A percentile compares a stretch with the other conserved stretches of the same genome.
Evolutionary conservation across 2,797 vertebrate genomes (phyloP).

Genomic region (Zenarchopterus dispar): DNA sequence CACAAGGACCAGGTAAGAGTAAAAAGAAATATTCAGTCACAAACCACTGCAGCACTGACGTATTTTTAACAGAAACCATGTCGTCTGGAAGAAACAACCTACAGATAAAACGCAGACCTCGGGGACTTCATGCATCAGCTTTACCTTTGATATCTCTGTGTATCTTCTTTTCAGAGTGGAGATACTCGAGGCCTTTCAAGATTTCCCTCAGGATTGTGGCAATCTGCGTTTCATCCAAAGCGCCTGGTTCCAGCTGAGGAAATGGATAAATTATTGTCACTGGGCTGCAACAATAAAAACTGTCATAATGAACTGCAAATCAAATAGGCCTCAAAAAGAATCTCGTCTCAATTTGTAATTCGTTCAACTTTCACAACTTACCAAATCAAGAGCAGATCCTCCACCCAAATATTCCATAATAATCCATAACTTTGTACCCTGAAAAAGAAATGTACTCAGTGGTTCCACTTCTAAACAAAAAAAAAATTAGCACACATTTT

Average conservation of each 20-base stretch:
- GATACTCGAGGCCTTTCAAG: conserved; percentile 95
- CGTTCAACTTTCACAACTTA: conserved; percentile 74
- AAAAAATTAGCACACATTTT: no score
- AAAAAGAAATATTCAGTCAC: neutral
- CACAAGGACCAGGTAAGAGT: no score
- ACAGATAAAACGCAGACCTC: conserved; percentile 3
- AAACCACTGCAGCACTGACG: neutral
- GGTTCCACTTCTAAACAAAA: no score
- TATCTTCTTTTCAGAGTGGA: conserved; percentile 99
- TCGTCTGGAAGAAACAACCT: neutral
- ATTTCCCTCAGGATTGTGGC: conserved; percentile 97
- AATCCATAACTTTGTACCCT: conserved; percentile 99
- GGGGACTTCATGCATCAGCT: neutral
- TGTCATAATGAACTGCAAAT: neutral
- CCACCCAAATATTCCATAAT: conserved; percentile 99
- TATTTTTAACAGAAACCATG: neutral
- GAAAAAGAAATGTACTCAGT: conserved; percentile 55
- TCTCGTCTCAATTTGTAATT: neutral
- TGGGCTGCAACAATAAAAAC: neutral
- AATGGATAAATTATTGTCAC: neutral
- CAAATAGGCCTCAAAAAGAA: neutral
- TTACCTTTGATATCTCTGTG: conserved; percentile 98
- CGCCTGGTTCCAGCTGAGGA: conserved; percentile 91
- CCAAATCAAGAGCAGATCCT: conserved; percentile 96
- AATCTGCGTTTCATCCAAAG: conserved; percentile 95